Conservation (phyloP, 1,140 invertebrate genomes). For the Lasioglossum baleicum region DNA sequence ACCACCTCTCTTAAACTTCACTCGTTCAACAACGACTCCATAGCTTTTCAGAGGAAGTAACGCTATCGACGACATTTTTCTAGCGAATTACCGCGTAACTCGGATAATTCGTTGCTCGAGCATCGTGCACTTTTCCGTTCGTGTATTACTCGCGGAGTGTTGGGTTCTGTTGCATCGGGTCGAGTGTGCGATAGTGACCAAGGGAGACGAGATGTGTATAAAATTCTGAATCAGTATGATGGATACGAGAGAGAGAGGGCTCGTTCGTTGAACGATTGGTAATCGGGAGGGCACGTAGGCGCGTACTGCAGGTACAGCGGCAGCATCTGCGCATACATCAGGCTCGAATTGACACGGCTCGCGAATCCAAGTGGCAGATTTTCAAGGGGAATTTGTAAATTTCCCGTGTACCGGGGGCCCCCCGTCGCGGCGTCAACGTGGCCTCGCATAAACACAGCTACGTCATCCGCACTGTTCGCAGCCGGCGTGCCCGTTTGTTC, state of each 20-base stretch:
- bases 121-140: not conserved
- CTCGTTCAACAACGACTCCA: too few relatives aligned
- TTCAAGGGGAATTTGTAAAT: conserved; percentile 72
- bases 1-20: too few relatives aligned
- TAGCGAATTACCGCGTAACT: not conserved
- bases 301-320: conserved; percentile 62
- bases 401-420: conserved; percentile 59
- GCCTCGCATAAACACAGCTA: conserved; percentile 67
- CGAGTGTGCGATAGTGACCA: conserved; percentile 35
- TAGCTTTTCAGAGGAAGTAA: too few relatives aligned
- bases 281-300: conserved; percentile 57
- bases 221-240: conserved; percentile 39
- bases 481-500: conserved; percentile 68
- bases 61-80: too few relatives aligned
- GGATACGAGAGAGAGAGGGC: conserved; percentile 9
- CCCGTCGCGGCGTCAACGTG: conserved; percentile 36
- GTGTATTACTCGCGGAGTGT: not conserved
- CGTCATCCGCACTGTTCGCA: conserved; percentile 65
- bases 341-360: conserved; percentile 56
- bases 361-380: conserved; percentile 64
- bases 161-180: too few relatives aligned
- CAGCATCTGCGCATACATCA: conserved; percentile 68
- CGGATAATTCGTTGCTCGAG: not conserved
- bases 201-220: conserved; percentile 28
- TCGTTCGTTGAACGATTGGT: conserved; percentile 40